Conservation (phyloP, 1,140 invertebrate species). For the Drosophila teissieri region DNA sequence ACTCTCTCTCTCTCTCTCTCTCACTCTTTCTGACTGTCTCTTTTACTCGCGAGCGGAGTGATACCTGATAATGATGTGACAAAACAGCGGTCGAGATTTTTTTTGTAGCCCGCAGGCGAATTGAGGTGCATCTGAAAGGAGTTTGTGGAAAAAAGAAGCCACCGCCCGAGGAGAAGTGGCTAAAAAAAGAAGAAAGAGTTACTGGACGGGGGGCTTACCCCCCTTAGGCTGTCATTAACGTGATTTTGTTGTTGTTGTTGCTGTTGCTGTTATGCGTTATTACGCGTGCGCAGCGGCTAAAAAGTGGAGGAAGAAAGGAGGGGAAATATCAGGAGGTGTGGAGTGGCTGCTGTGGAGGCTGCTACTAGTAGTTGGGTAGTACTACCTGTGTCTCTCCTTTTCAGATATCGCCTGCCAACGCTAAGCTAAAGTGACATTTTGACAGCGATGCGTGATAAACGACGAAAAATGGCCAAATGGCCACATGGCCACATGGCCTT, state of each 20-base stretch:
- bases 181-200: not conserved
- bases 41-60: constrained; percentile 15
- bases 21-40: not conserved
- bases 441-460: constrained; percentile 84
- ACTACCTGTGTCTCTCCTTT: constrained; percentile 36
- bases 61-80: constrained; percentile 82
- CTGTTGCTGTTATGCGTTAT: constrained; percentile 72
- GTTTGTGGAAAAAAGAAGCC: constrained; percentile 5
- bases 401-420: constrained; percentile 70
- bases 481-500: constrained; percentile 15
- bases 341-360: constrained; percentile 22
- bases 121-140: constrained; percentile 27
- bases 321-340: constrained; percentile 7
- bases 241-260: constrained; percentile 65
- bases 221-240: constrained; percentile 72
- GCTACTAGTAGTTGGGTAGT: not conserved
- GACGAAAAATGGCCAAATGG: constrained; percentile 48
- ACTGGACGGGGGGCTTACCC: not conserved
- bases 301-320: not conserved
- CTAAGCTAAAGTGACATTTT: constrained; percentile 82
- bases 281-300: constrained; percentile 64
- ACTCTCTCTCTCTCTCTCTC: not conserved
- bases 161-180: constrained; percentile 19
- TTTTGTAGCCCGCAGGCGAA: constrained; percentile 32
- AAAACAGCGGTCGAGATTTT: constrained; percentile 77